Percentiles rank a stretch among this genome's conserved stretches.
These are phyloP conservation scores for Channallabes apus DNA, from an alignment of 2,797 vertebrate species.

Conservation along the genomic window DNA sequence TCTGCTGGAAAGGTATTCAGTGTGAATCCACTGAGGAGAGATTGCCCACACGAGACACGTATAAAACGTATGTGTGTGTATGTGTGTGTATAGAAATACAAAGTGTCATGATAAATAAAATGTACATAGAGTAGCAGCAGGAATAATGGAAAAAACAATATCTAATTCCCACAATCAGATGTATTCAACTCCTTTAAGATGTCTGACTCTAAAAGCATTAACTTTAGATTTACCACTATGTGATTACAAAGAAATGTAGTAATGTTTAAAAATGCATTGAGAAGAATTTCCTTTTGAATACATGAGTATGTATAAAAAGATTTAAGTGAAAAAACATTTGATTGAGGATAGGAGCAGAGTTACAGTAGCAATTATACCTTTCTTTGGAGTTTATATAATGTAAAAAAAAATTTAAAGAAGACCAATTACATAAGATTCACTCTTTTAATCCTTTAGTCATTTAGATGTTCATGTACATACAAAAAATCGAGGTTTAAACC, in stretches of 20 bases:
- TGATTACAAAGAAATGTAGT: neutral
- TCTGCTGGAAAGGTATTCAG: slow-evolving; percentile 66
- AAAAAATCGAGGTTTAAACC: no score
- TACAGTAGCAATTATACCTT: neutral
- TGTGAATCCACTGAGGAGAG: slow-evolving; percentile 54
- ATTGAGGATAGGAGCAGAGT: neutral
- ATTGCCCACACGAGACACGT: slow-evolving; percentile 43
- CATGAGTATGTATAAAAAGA: neutral
- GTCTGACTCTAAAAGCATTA: neutral
- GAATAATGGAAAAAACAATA: neutral
- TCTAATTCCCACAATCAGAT: neutral
- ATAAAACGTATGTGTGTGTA: neutral
- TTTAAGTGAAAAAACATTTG: neutral
- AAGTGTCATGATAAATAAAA: neutral
- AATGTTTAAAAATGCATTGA: neutral
- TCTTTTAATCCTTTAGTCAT: no score
- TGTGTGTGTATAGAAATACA: neutral
- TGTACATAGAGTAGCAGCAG: neutral
- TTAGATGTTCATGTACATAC: no score
- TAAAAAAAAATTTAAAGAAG: no score
- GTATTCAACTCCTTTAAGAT: neutral
- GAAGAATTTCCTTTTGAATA: neutral
- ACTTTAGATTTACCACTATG: neutral
- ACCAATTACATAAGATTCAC: no score
- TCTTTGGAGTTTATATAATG: neutral